A percentile compares a stretch with the other conserved stretches of the same genome.
Conservation (phyloP, 2,888 invertebrate species). For the Caenorhabditis sp. region DNA sequence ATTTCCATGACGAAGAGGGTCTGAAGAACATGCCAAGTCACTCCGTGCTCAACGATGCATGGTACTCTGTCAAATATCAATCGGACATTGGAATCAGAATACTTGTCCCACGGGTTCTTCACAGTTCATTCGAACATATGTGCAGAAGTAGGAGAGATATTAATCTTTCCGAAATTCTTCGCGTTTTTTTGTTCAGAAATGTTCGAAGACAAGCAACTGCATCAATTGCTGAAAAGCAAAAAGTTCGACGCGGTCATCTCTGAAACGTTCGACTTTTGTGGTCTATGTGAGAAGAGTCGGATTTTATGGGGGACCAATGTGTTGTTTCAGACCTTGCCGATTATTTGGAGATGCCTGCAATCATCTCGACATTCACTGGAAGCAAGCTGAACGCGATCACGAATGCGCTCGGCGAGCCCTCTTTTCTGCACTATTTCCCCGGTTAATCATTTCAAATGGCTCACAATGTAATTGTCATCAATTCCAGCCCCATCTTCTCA, state of each 20-base stretch:
- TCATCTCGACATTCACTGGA: slow-evolving; percentile 29
- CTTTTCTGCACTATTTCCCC: slow-evolving; percentile 42
- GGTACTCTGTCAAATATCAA: too few relatives aligned
- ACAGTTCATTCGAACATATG: slow-evolving; percentile 45
- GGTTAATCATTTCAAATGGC: too few relatives aligned
- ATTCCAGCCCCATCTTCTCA: slow-evolving; percentile 18
- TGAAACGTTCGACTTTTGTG: slow-evolving; percentile 54
- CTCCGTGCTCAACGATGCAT: too few relatives aligned
- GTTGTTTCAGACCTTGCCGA: too few relatives aligned
- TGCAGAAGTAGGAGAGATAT: slow-evolving; percentile 33
- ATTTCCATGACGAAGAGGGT: slow-evolving; percentile 41
- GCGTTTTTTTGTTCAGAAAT: slow-evolving; percentile 18
- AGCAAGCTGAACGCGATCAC: slow-evolving; percentile 24
- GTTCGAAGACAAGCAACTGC: slow-evolving; percentile 39
- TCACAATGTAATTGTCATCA: too few relatives aligned
- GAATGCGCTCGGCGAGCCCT: slow-evolving; percentile 37
- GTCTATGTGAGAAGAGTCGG: slow-evolving; percentile 34
- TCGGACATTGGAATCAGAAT: too few relatives aligned
- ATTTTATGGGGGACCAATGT: not conserved
- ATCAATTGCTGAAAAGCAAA: slow-evolving; percentile 19
- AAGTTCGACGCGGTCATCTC: slow-evolving; percentile 50
- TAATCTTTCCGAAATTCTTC: not conserved
- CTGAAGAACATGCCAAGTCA: too few relatives aligned
- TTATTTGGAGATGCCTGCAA: too few relatives aligned
- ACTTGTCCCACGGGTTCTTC: slow-evolving; percentile 29